Conservation (phyloP, 37 sponge, comb jelly and placozoan species). For the Amphimedon queenslandica region DNA sequence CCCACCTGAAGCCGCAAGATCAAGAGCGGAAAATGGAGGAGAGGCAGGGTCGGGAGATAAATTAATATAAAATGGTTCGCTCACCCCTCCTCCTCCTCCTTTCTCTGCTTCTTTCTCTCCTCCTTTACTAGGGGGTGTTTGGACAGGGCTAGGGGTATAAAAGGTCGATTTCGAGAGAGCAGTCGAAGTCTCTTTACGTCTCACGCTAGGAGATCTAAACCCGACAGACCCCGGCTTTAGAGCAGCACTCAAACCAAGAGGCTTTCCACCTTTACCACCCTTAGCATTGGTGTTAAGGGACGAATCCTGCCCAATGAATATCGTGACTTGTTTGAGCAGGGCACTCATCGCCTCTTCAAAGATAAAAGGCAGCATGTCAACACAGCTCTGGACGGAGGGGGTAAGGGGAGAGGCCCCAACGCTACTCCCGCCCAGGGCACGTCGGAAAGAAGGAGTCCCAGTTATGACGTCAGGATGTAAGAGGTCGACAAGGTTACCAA, state of each 20-base stretch:
- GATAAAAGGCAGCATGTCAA: conserved; percentile 40
- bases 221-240: too few relatives aligned
- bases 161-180: not conserved
- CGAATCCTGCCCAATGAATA: conserved; percentile 49
- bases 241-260: too few relatives aligned
- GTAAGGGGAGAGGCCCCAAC: not conserved
- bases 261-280: too few relatives aligned
- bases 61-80: not conserved
- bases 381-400: conserved; percentile 6
- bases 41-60: not conserved
- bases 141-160: not conserved
- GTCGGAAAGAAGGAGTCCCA: conserved; percentile 46
- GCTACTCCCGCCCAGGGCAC: conserved; percentile 19
- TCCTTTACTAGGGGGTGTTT: conserved; percentile 1
- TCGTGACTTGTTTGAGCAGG: conserved; percentile 44
- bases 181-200: not conserved
- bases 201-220: not conserved
- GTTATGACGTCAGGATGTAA: conserved; percentile 45
- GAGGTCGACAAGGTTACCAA: conserved; percentile 83
- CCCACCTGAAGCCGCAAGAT: not conserved
- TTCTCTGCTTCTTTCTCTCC: not conserved
- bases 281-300: not conserved
- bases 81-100: not conserved
- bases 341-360: conserved; percentile 64
- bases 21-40: not conserved